phyloP scores from a whole-genome alignment of 2,888 invertebrate genomes.

The Thera britannica region DNA sequence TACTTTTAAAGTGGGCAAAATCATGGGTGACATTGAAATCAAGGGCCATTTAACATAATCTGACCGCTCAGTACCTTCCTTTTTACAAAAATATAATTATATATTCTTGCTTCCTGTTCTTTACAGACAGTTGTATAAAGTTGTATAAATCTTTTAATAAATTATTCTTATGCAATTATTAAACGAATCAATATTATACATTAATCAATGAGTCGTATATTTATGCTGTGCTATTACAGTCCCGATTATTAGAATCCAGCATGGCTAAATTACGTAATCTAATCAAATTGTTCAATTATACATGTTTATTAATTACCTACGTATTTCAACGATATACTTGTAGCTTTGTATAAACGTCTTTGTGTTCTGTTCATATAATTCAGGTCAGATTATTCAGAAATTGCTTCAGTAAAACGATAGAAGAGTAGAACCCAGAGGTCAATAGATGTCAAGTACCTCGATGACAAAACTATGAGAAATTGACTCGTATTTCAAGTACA shows the following conservation, averaged over 20 bases:
- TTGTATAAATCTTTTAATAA: background rate
- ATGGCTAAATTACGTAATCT: background rate
- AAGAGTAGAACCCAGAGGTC: background rate
- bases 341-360: background rate
- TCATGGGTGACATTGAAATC: conserved; percentile 63
- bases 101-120: background rate
- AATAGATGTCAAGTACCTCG: conserved; percentile 2
- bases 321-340: background rate
- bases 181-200: background rate
- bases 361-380: background rate
- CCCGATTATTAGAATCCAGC: background rate
- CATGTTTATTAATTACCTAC: background rate
- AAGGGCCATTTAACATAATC: conserved; percentile 47
- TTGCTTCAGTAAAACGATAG: conserved; percentile 1
- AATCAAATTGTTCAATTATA: too few relatives aligned
- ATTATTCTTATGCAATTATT: conserved; percentile 43
- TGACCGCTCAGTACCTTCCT: conserved; percentile 6
- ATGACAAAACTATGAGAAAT: conserved; percentile 20
- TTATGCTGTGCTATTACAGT: background rate
- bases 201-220: background rate
- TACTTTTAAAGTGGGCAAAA: conserved; percentile 72
- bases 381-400: conserved; percentile 7
- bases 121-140: background rate
- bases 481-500: conserved; percentile 33
- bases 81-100: background rate